phyloP scores from a whole-genome alignment of 2,888 invertebrate species.

The Mechanitis mazaeus region DNA sequence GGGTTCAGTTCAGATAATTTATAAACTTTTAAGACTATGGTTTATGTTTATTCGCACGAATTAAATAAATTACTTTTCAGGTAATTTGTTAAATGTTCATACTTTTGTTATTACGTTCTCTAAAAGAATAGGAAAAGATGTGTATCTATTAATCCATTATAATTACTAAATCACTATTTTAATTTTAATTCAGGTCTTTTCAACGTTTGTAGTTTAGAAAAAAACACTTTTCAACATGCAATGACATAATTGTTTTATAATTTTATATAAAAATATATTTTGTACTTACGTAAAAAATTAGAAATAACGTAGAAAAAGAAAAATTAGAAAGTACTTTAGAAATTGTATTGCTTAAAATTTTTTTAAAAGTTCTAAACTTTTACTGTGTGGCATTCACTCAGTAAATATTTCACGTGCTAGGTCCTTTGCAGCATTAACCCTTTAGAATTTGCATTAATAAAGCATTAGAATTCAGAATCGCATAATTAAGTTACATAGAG shows the following conservation, averaged over 20 bases:
- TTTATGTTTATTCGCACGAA: background rate
- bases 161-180: too few species aligned
- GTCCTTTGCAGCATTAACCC: slow-evolving; percentile 51
- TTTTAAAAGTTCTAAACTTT: slow-evolving; percentile 31
- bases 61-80: slow-evolving; percentile 1
- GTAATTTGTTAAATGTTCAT: background rate
- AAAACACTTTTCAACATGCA: too few species aligned
- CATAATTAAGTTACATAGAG: slow-evolving; percentile 47
- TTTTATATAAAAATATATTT: too few species aligned
- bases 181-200: too few species aligned
- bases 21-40: slow-evolving; percentile 25
- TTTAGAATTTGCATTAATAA: slow-evolving; percentile 65
- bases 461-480: slow-evolving; percentile 56
- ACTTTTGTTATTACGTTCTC: background rate
- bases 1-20: slow-evolving; percentile 10
- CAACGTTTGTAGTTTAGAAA: too few species aligned
- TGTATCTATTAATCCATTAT: too few species aligned
- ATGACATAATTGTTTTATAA: too few species aligned
- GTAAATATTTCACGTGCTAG: slow-evolving; percentile 56
- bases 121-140: too few species aligned
- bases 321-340: background rate
- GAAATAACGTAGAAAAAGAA: background rate
- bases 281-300: too few species aligned
- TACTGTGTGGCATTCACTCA: slow-evolving; percentile 36
- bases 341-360: slow-evolving; percentile 6